Evolutionary conservation across 2,888 invertebrate genomes (phyloP).

Genomic region (Pollenia griseotomentosa): DNA sequence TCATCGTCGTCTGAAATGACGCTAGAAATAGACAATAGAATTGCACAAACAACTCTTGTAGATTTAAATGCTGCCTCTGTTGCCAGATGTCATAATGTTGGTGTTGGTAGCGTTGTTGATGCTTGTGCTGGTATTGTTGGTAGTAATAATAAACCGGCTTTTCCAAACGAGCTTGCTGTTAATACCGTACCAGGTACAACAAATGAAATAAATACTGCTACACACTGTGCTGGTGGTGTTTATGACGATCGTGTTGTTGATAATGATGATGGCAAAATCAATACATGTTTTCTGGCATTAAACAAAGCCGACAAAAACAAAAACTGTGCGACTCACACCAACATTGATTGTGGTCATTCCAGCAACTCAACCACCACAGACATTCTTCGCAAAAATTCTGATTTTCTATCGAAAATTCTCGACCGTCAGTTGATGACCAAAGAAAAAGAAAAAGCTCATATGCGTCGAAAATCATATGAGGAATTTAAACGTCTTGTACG

Average conservation of each 20-base stretch:
- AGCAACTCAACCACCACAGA: conserved; percentile 75
- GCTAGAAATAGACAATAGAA: conserved; percentile 36
- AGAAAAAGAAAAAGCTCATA: conserved; percentile 82
- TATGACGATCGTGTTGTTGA: not conserved
- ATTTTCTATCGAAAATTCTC: conserved; percentile 83
- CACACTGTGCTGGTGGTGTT: conserved; percentile 17
- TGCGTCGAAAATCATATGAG: conserved; percentile 84
- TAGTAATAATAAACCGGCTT: conserved; percentile 78
- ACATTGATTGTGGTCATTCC: conserved; percentile 15
- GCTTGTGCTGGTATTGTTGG: conserved; percentile 2
- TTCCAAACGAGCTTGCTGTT: conserved; percentile 79
- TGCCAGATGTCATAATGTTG: conserved; percentile 10
- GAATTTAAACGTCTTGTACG: conserved; percentile 84
- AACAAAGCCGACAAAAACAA: not conserved
- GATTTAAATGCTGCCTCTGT: conserved; percentile 56
- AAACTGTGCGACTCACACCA: conserved; percentile 28
- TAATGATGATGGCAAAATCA: conserved; percentile 20
- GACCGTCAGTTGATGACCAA: conserved; percentile 81
- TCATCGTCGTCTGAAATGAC: conserved; percentile 39
- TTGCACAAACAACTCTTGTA: conserved; percentile 65
- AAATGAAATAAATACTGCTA: conserved; percentile 80
- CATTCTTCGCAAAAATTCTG: conserved; percentile 82
- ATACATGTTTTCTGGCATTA: conserved; percentile 35
- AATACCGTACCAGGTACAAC: conserved; percentile 74
- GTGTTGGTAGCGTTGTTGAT: conserved; percentile 1